phyloP scores from a whole-genome alignment of 2,888 invertebrate genomes.

The Balanococcus diminutus region DNA sequence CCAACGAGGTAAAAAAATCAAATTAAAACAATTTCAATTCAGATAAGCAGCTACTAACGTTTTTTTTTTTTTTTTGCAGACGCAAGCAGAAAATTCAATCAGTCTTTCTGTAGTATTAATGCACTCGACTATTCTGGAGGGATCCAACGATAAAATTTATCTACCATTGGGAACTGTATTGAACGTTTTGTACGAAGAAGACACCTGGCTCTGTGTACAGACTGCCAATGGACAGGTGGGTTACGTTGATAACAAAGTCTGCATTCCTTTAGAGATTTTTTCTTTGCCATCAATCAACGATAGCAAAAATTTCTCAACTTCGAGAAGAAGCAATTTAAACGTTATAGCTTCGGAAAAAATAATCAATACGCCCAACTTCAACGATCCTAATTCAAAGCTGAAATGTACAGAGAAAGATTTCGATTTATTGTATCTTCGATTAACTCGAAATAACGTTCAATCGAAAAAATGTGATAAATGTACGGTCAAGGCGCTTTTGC shows the following conservation, averaged over 20 bases:
- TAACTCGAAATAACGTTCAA: slow-evolving; percentile 3
- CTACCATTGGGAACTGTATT: slow-evolving; percentile 46
- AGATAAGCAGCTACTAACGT: not conserved
- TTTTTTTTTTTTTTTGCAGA: not conserved
- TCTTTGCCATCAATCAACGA: not conserved
- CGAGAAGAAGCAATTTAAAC: not conserved
- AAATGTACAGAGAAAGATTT: slow-evolving; percentile 22
- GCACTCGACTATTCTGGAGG: not conserved
- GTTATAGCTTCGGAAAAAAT: not conserved
- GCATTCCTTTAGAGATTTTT: slow-evolving; percentile 20
- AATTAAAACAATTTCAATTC: not conserved
- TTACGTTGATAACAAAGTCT: slow-evolving; percentile 15
- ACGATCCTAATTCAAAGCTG: not conserved
- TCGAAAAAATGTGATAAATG: not conserved
- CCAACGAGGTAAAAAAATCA: not conserved
- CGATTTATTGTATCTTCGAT: slow-evolving; percentile 4
- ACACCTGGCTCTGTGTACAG: slow-evolving; percentile 33
- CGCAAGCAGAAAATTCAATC: not conserved
- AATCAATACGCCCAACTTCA: not conserved
- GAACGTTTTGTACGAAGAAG: not conserved
- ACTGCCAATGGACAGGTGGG: slow-evolving; percentile 37
- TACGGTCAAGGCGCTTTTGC: not conserved
- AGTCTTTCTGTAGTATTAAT: slow-evolving; percentile 36
- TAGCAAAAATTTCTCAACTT: not conserved
- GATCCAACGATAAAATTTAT: not conserved